These are phyloP conservation scores for Dinomys branickii DNA, from an alignment of 2,113 vertebrate genomes.

Conservation along the genomic window DNA sequence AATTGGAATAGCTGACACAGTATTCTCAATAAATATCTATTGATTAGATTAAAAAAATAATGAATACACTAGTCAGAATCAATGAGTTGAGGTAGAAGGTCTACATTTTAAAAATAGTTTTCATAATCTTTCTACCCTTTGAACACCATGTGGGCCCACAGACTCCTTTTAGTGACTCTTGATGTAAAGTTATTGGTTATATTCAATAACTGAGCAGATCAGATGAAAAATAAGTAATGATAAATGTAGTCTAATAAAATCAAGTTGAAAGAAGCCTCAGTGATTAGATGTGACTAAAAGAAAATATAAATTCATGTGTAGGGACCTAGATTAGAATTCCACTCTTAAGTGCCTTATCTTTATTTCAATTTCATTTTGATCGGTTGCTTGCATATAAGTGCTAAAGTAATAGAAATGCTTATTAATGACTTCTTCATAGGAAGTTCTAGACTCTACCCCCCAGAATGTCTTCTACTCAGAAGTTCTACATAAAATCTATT, in stretches of 20 bases:
- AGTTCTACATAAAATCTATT: not conserved
- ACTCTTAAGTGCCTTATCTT: not conserved
- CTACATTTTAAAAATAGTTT: not conserved
- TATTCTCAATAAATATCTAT: not conserved
- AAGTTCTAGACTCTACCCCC: not conserved
- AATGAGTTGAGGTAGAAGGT: not conserved
- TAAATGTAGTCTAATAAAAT: not conserved
- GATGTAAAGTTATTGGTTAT: not conserved
- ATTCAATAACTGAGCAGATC: not conserved
- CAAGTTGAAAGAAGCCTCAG: not conserved
- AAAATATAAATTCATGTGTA: not conserved
- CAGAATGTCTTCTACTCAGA: not conserved
- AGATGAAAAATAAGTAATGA: not conserved
- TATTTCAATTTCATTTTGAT: not conserved
- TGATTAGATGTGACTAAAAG: not conserved
- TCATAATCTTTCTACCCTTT: not conserved
- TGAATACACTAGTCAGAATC: not conserved
- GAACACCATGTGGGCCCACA: not conserved
- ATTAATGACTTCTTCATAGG: not conserved
- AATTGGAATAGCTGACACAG: not conserved
- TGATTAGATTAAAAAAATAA: not conserved
- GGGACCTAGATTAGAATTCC: not conserved
- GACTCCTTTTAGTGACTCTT: not conserved
- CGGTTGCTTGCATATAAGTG: not conserved
- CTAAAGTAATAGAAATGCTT: not conserved